Evolutionary conservation across 2,888 invertebrate genomes (phyloP), one percentile per base, ranked within the genome.

Genomic region (Parnassius smintheus): DNA sequence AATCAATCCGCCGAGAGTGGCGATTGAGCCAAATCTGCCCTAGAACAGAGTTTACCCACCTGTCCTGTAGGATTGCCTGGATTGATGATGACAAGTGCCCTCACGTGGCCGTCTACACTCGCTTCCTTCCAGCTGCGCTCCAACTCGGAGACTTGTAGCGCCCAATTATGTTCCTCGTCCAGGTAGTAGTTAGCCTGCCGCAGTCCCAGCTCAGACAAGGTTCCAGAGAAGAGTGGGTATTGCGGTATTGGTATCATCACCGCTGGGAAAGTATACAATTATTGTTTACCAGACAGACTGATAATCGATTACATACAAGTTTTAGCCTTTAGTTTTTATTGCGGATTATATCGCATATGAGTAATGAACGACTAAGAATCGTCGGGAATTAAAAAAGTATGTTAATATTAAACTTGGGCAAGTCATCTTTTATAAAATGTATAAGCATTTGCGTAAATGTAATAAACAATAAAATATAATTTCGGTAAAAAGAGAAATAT

Each of bases 41-140:
- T 35, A 46, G n/a, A 57, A 8, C 9, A 2, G 45, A 12, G 42
- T 13, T 13, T 3, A 13, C 48, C 13, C 41, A 84, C 87, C 86
- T 96, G 95, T n/a, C 98, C 99, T 22, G 99, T 99, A 10, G 99
- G 99, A 87, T 99, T 99, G 62, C 99, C 99, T 0, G 99, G 99
- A 88, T 99, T 99, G 74, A 99, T 99, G 55, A 99, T 94, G 13
- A 97, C 98, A 54, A 99, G 91, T 0, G 96, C 98, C 91, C 0
- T 96, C 98, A 59, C 97, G 93, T 0, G 98, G 97, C 65, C 92
- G 90, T 80, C 94, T 94, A 0, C 75, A 75, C 65, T 92, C 88
- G 69, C 92, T 93, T 0, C 95, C 94, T 73, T 95, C 96, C 0
- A 45, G 86, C 89, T 65, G 95, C 85, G 35, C 82, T 55, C 98